phyloP scores from a whole-genome alignment of 2,888 invertebrate species.

The Druceiella hillmani region DNA sequence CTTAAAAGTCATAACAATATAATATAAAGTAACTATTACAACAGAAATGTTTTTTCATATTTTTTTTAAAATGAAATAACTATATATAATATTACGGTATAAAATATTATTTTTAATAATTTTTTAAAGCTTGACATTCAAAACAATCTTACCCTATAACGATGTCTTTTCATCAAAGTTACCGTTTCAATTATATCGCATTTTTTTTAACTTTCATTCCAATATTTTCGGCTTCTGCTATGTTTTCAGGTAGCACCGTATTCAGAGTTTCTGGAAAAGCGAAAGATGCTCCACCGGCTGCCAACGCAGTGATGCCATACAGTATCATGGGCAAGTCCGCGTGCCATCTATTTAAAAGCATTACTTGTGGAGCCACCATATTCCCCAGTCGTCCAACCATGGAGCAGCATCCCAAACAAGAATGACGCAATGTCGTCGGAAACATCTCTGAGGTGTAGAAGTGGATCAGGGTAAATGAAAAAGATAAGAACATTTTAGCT shows the following conservation, averaged over 20 bases:
- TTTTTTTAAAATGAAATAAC: no score
- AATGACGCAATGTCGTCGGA: not conserved
- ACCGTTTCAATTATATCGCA: no score
- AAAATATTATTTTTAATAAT: no score
- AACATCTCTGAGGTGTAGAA: conserved; percentile 1
- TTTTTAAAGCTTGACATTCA: no score
- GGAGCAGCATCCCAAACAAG: not conserved
- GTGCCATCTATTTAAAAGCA: not conserved
- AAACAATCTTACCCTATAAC: no score
- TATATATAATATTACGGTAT: no score
- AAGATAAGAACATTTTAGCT: not conserved
- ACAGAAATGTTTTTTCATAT: no score
- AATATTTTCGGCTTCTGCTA: not conserved
- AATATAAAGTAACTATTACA: no score
- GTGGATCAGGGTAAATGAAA: not conserved
- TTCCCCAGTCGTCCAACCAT: not conserved
- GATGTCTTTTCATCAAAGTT: no score
- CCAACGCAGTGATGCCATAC: not conserved
- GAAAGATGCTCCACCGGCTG: not conserved
- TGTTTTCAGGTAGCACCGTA: not conserved
- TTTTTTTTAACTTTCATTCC: no score
- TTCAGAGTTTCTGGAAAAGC: not conserved
- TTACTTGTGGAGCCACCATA: not conserved
- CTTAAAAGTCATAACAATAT: no score
- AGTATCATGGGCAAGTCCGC: not conserved